These are phyloP conservation scores for Cheilosia vulpina DNA, from an alignment of 2,888 invertebrate genomes.

Conservation along the genomic window DNA sequence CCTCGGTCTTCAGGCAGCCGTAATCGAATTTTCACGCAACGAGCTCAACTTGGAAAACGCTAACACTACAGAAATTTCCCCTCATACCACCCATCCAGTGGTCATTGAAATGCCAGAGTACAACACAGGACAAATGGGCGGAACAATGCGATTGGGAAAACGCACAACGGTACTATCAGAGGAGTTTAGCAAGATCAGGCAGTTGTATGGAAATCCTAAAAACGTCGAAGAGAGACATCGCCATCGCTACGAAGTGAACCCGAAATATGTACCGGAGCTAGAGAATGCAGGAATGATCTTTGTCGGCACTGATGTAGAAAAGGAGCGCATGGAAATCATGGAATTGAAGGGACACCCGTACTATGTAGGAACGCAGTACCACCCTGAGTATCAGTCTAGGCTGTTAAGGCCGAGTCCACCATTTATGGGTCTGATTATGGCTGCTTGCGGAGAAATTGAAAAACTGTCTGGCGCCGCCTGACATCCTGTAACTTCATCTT, in stretches of 20 bases:
- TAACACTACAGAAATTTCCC: conserved; percentile 93
- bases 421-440: conserved; percentile 96
- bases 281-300: conserved; percentile 94
- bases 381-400: conserved; percentile 98
- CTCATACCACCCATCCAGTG: conserved; percentile 89
- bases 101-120: conserved; percentile 99
- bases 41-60: conserved; percentile 90
- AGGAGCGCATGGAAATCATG: conserved; percentile 96
- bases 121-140: conserved; percentile 95
- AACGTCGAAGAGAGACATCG: conserved; percentile 97
- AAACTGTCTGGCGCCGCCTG: conserved; percentile 89
- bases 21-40: conserved; percentile 97
- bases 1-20: conserved; percentile 98
- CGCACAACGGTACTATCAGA: conserved; percentile 92
- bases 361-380: conserved; percentile 98
- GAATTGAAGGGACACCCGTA: conserved; percentile 94
- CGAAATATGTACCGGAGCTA: conserved; percentile 90
- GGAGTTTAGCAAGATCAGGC: conserved; percentile 86
- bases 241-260: conserved; percentile 99
- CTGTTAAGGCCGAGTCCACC: conserved; percentile 97
- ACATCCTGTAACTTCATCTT: conserved; percentile 91
- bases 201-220: conserved; percentile 91
- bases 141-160: conserved; percentile 99
- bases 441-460: conserved; percentile 92
- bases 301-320: conserved; percentile 93